Evolutionary conservation across 1,140 invertebrate genomes (phyloP).

Genomic region (Zaprionus davidi): DNA sequence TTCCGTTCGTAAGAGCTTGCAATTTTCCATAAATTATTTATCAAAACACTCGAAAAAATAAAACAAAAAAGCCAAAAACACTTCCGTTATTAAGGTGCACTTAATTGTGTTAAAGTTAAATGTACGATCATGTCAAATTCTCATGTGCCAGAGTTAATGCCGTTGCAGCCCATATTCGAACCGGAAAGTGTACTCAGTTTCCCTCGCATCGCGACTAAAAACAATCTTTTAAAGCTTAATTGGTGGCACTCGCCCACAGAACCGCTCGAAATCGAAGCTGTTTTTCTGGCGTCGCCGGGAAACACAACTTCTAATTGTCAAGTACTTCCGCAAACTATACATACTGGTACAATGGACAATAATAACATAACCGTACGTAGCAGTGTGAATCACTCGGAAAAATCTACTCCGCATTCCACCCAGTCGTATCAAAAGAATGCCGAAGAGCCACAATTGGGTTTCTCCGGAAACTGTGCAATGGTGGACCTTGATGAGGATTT

Average conservation of each 20-base stretch:
- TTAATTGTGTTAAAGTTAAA: slow-evolving; percentile 5
- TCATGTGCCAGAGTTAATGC: slow-evolving; percentile 37
- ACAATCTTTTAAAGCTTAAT: slow-evolving; percentile 68
- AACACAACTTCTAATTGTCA: background rate
- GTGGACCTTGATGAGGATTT: slow-evolving; percentile 19
- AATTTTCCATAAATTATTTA: background rate
- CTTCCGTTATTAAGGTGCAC: background rate
- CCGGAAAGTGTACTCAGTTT: slow-evolving; percentile 24
- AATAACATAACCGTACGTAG: slow-evolving; percentile 49
- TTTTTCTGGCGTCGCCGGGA: background rate
- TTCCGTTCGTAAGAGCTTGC: background rate
- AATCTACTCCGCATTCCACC: slow-evolving; percentile 12
- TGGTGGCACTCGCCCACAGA: slow-evolving; percentile 71
- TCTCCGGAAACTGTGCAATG: background rate
- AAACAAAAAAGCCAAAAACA: background rate
- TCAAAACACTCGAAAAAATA: background rate
- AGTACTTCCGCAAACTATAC: background rate
- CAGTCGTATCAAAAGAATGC: background rate
- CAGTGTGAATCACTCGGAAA: slow-evolving; percentile 41
- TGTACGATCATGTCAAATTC: slow-evolving; percentile 13
- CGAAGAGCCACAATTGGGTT: background rate
- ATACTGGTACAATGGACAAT: slow-evolving; percentile 36
- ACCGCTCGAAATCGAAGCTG: slow-evolving; percentile 19
- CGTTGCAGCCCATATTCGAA: slow-evolving; percentile 41
- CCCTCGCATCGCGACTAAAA: slow-evolving; percentile 63